Conservation (phyloP, 1,140 invertebrate genomes). For the Dryas iulia region DNA sequence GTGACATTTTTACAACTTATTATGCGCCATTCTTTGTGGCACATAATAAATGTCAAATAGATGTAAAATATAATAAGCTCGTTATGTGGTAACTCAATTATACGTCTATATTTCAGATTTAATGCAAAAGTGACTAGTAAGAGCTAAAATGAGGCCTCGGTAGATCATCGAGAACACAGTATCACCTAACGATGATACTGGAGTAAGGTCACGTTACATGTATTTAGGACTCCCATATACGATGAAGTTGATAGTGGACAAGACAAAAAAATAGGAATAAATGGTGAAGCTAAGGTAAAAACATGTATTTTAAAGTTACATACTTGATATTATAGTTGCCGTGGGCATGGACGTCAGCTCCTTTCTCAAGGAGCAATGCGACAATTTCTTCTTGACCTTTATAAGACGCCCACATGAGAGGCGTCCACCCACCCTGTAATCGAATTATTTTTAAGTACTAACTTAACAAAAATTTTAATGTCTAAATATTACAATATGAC, state of each 20-base stretch:
- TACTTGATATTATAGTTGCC: conserved; percentile 96
- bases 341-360: conserved; percentile 96
- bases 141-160: no score
- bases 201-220: no score
- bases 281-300: background rate
- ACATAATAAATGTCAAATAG: background rate
- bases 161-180: no score
- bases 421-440: conserved; percentile 96
- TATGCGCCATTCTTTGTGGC: conserved; percentile 1
- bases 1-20: conserved; percentile 16
- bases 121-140: no score
- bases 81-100: background rate
- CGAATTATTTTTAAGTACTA: conserved; percentile 3
- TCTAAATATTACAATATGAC: no score
- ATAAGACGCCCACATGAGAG: conserved; percentile 98
- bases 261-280: background rate
- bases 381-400: conserved; percentile 93
- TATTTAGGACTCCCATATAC: no score
- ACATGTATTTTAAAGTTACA: no score
- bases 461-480: no score
- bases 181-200: no score
- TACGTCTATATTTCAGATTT: background rate
- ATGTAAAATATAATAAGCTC: background rate
- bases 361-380: conserved; percentile 89
- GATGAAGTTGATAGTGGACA: no score